phyloP scores from a whole-genome alignment of 2,113 vertebrate species.

The Malurus cyaneus region DNA sequence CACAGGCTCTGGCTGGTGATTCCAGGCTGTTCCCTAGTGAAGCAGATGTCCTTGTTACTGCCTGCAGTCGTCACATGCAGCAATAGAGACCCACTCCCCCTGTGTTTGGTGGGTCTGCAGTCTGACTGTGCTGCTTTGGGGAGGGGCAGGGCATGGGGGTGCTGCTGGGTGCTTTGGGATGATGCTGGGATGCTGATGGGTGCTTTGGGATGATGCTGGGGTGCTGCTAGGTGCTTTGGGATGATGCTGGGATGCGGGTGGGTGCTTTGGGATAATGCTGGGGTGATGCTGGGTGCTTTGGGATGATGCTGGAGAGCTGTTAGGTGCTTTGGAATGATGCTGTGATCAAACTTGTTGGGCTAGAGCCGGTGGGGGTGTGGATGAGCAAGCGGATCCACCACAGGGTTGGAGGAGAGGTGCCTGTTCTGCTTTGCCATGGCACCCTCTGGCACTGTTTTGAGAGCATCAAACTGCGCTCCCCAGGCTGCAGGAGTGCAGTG shows the following conservation, averaged over 20 bases:
- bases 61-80: neutral
- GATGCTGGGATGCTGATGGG: too few relatives aligned
- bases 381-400: fast-evolving
- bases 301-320: too few relatives aligned
- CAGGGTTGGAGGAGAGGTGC: neutral
- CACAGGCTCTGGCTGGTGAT: neutral
- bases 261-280: too few relatives aligned
- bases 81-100: fast-evolving
- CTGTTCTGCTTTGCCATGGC: neutral
- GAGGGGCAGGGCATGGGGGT: fast-evolving
- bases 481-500: neutral
- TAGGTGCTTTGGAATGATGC: neutral
- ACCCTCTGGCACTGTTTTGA: neutral
- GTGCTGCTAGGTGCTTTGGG: too few relatives aligned
- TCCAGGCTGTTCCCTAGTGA: neutral
- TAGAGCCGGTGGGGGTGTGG: neutral
- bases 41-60: neutral
- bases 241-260: too few relatives aligned
- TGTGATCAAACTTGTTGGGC: neutral
- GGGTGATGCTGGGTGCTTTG: too few relatives aligned
- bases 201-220: too few relatives aligned
- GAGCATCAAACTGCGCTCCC: neutral
- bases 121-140: neutral
- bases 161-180: too few relatives aligned
- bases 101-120: neutral